Conservation (phyloP, 2,797 vertebrate genomes). For the Xiphorhynchus erythropygius region DNA sequence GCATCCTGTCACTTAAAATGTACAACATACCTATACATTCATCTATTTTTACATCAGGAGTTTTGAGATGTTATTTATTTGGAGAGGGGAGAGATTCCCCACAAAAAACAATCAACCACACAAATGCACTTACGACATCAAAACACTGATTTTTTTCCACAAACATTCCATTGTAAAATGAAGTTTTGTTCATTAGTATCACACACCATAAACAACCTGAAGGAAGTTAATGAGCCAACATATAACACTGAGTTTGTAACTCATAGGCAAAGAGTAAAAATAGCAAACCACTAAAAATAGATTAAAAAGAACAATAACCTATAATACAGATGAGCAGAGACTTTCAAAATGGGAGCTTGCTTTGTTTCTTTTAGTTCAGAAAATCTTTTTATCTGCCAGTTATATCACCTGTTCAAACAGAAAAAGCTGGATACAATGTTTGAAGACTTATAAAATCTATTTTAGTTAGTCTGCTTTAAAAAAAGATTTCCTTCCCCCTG, state of each 20-base stretch:
- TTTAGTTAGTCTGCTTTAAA: not conserved
- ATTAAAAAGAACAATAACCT: not conserved
- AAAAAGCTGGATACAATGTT: not conserved
- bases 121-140: not conserved
- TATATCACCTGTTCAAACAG: constrained; percentile 6
- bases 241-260: not conserved
- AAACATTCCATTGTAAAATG: not conserved
- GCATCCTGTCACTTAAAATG: not conserved
- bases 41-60: not conserved
- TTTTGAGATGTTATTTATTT: not conserved
- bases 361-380: not conserved
- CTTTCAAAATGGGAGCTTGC: not conserved
- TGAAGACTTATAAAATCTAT: not conserved
- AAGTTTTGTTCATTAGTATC: not conserved
- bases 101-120: not conserved
- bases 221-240: not conserved
- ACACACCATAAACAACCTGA: not conserved
- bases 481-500: not conserved
- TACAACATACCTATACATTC: not conserved
- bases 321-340: not conserved
- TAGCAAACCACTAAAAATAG: not conserved
- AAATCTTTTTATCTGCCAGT: not conserved
- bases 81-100: not conserved
- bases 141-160: not conserved
- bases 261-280: not conserved